Conservation (phyloP, 2,797 vertebrate species). For the Cygnus olor region DNA sequence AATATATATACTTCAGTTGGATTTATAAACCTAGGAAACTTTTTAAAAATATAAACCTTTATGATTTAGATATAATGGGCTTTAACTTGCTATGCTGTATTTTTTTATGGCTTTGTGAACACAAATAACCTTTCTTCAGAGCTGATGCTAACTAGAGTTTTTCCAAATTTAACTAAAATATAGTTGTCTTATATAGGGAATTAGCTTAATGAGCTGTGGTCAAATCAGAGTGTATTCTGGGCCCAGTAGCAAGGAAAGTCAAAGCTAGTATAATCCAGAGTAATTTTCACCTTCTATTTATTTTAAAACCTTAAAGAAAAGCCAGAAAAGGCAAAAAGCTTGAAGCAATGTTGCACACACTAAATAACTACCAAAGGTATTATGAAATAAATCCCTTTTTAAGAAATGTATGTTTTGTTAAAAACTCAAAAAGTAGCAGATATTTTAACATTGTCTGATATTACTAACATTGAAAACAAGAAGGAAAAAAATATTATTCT, state of each 20-base stretch:
- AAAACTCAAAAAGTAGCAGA: neutral
- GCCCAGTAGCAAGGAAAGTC: neutral
- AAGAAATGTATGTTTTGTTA: neutral
- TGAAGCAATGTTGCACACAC: neutral
- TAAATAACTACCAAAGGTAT: neutral
- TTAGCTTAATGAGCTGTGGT: neutral
- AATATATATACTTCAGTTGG: neutral
- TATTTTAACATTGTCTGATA: neutral
- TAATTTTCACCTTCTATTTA: neutral
- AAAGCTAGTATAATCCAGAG: neutral
- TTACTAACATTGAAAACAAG: neutral
- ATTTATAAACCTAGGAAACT: neutral
- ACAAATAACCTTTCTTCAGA: neutral
- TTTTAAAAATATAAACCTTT: neutral
- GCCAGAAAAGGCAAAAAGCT: neutral
- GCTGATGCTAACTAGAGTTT: neutral
- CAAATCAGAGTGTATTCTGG: neutral
- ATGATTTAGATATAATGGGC: neutral
- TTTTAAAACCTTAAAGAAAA: neutral
- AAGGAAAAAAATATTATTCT: neutral
- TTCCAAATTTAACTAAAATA: constrained; percentile 16
- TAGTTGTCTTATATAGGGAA: neutral
- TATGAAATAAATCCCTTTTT: neutral
- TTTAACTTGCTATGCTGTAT: neutral
- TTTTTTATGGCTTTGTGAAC: neutral